A percentile compares a stretch with the other conserved stretches of the same genome.
phyloP scores from a whole-genome alignment of 2,888 invertebrate genomes.

The Drosophila sordidula region DNA sequence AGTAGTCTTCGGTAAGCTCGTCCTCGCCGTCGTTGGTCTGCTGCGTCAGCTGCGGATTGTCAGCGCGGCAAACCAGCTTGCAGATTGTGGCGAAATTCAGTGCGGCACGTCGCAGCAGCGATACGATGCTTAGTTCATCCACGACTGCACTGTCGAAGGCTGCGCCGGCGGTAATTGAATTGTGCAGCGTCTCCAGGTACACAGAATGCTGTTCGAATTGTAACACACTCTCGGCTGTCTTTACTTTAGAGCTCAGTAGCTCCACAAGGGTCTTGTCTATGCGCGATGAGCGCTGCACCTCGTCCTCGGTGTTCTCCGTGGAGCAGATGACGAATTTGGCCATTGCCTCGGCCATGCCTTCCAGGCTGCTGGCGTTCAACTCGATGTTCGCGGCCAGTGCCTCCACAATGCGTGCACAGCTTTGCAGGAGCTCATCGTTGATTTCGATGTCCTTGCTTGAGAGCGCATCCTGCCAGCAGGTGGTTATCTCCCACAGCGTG shows the following conservation, averaged over 20 bases:
- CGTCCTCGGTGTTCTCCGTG: constrained; percentile 75
- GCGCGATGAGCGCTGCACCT: constrained; percentile 55
- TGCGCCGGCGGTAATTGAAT: constrained; percentile 49
- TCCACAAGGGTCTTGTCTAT: constrained; percentile 73
- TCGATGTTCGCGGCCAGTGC: constrained; percentile 41
- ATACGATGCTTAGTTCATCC: constrained; percentile 40
- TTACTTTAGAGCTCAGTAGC: constrained; percentile 49
- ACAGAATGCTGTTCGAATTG: constrained; percentile 65
- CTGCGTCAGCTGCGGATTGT: constrained; percentile 22
- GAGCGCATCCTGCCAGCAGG: constrained; percentile 87
- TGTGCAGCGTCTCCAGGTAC: constrained; percentile 73
- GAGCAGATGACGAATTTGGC: constrained; percentile 82
- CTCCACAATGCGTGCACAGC: constrained; percentile 73
- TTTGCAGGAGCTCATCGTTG: constrained; percentile 63
- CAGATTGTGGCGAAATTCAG: constrained; percentile 77
- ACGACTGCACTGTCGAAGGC: constrained; percentile 51
- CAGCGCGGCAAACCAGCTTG: constrained; percentile 77
- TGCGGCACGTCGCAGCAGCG: constrained; percentile 66
- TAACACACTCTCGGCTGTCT: constrained; percentile 25
- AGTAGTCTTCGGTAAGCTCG: constrained; percentile 81
- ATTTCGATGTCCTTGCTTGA: constrained; percentile 82
- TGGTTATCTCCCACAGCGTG: constrained; percentile 87
- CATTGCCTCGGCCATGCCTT: constrained; percentile 76
- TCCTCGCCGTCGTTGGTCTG: constrained; percentile 63
- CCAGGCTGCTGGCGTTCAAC: constrained; percentile 51